Base-by-base conservation (phyloP, 1,140 invertebrate species). In the Medauroidea extradentata region DNA sequence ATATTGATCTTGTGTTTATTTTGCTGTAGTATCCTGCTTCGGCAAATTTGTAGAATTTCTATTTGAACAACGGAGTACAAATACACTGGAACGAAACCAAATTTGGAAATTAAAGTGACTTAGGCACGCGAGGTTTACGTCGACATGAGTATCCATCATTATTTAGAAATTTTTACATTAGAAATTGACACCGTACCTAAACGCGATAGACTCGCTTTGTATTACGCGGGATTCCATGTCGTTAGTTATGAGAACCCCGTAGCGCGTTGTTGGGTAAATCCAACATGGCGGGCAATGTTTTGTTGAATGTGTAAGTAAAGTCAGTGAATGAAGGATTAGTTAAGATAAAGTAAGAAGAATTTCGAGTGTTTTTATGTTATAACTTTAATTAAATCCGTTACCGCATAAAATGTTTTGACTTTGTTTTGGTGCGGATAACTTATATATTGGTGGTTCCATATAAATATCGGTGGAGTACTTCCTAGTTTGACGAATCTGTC, bases 231-330 rank as follows among this genome's bases (percentile, higher is more conserved):
- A 13, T 23, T 53, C 58, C 58, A 25, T 60, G 18, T 48, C 23
- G 27, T 54, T 42, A 21, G 18, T 44, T 51, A 11, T 53, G 58
- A 50, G 44, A 43, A 60, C 58, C 58, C 58, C 58, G 58, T 60
- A 60, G 58, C 50, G 58, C 58, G 58, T 60, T 60, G 58, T 60
- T 60, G 56, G 9, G 52, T 60, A 39, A 54, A 60, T 60, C 39
- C 58, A 60, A 60, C 50, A 60, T 60, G 58, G 58, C 58, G 50
- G 27, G 4, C 46, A 29, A 53, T 60, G 52, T 60, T 60, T 43
- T 60, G 50, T 54, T 16, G 42, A 48, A 16, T 16, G 25, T 50
- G 34, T 41, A 43, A 43, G 29, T 43, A 48, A 59, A 43, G 58
- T 60, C 50, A 54, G 51, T 24, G 27, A 50, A 7, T 57, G 48